Conservation (phyloP, 2,797 vertebrate species). For the Coracias cyanogaster region DNA sequence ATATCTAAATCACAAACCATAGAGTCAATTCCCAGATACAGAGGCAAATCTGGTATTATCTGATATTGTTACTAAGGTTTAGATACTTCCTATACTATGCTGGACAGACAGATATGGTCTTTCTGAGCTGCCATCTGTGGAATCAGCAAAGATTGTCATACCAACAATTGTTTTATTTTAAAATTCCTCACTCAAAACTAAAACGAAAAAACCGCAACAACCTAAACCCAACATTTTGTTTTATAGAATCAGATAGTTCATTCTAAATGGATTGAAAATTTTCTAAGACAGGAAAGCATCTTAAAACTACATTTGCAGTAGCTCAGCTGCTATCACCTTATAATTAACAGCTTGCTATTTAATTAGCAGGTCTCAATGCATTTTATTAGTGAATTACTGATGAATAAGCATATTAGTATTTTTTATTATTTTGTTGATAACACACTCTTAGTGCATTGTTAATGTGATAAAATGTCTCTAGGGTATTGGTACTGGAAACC, state of each 20-base stretch:
- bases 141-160: background rate
- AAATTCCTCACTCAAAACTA: background rate
- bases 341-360: conserved; percentile 6
- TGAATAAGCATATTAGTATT: background rate
- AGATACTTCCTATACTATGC: background rate
- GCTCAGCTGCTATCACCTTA: background rate
- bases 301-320: background rate
- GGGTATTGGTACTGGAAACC: background rate
- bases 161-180: background rate
- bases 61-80: background rate
- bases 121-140: background rate
- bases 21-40: background rate
- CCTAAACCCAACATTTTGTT: background rate
- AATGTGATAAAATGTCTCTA: background rate
- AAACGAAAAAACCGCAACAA: background rate
- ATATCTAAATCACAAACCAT: background rate
- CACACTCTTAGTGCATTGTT: background rate
- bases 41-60: background rate
- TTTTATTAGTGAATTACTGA: conserved; percentile 19
- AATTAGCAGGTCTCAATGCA: background rate
- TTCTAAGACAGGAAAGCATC: background rate
- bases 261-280: background rate
- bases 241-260: background rate
- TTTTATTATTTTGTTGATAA: background rate
- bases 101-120: background rate